phyloP scores from a whole-genome alignment of 1,140 invertebrate species.

The Littorina saxatilis region DNA sequence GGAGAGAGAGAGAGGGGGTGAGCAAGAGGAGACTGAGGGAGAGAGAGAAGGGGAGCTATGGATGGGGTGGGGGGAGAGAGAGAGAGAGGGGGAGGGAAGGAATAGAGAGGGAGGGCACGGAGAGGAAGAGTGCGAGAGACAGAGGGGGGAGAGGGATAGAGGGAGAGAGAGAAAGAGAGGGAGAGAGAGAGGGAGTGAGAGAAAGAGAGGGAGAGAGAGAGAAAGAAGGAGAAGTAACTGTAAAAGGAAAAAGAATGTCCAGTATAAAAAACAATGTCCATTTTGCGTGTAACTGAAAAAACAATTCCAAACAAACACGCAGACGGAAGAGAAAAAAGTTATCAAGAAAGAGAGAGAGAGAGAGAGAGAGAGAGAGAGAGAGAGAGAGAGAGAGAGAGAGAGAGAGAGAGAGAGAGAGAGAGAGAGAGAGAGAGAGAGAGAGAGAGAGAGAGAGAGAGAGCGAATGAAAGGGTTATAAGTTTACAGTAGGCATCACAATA shows the following conservation, averaged over 20 bases:
- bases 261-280: too few relatives aligned
- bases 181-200: not conserved
- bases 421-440: conserved; percentile 1
- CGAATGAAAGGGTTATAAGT: too few relatives aligned
- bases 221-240: too few relatives aligned
- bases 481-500: not conserved
- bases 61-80: not conserved
- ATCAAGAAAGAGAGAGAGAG: too few relatives aligned
- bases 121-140: not conserved
- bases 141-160: not conserved
- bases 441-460: not conserved
- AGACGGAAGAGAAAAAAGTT: too few relatives aligned
- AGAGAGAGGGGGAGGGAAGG: not conserved
- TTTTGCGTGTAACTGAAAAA: too few relatives aligned
- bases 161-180: not conserved
- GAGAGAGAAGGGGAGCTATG: not conserved
- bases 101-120: not conserved
- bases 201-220: not conserved
- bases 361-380: conserved; percentile 1
- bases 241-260: too few relatives aligned
- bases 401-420: not conserved
- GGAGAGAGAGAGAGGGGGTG: too few relatives aligned
- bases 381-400: not conserved
- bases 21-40: too few relatives aligned
- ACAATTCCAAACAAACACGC: too few relatives aligned